Percentiles rank a stretch among this genome's conserved stretches.
Evolutionary conservation across 2,888 invertebrate species (phyloP).

Genomic region (Ectemnius continuus): DNA sequence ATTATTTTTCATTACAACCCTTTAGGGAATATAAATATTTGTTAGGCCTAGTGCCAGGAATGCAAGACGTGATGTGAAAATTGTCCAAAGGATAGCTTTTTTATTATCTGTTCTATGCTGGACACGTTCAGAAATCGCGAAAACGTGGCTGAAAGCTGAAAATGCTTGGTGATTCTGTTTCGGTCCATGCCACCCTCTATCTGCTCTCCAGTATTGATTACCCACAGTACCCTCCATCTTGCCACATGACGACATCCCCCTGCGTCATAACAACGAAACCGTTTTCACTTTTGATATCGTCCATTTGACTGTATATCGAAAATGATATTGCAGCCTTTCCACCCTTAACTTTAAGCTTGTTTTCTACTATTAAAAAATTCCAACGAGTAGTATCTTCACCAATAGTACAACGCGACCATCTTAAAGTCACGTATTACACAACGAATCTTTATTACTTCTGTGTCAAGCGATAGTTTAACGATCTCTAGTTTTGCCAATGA

Average conservation of each 20-base stretch:
- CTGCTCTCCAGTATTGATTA: conserved; percentile 64
- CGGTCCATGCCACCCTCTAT: conserved; percentile 57
- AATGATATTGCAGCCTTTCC: not conserved
- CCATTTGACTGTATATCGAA: not conserved
- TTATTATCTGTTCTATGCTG: too few species aligned
- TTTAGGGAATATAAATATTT: too few species aligned
- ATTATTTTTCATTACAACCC: too few species aligned
- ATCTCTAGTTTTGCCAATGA: conserved; percentile 14
- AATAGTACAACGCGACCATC: not conserved
- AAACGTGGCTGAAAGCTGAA: conserved; percentile 11
- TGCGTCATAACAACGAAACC: conserved; percentile 36
- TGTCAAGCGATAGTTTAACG: conserved; percentile 1
- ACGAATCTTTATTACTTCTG: conserved; percentile 23
- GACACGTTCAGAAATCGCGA: not conserved
- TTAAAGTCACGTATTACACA: conserved; percentile 32
- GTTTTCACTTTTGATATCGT: conserved; percentile 17
- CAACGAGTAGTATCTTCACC: not conserved
- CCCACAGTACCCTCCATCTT: conserved; percentile 59
- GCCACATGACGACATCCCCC: conserved; percentile 47
- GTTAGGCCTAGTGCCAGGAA: too few species aligned
- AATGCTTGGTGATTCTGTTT: conserved; percentile 30
- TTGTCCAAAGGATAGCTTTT: too few species aligned
- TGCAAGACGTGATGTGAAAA: too few species aligned
- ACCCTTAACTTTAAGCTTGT: not conserved
- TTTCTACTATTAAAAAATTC: too few species aligned